Evolutionary conservation across 2,888 invertebrate species (phyloP), one percentile per base, ranked within the genome.

Genomic region (Colostygia pectinataria): DNA sequence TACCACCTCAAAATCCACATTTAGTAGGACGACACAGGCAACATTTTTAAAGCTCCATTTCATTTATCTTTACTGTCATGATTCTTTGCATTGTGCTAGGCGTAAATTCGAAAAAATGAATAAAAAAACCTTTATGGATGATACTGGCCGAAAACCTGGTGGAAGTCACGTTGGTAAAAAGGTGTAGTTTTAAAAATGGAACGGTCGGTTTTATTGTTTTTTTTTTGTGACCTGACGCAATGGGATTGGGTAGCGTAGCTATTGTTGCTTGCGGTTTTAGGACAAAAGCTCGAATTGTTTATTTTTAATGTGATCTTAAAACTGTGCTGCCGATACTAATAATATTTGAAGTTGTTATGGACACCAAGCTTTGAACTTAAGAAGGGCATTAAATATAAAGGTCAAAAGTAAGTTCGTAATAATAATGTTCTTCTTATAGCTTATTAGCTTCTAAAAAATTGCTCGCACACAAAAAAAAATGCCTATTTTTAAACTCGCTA

Each of bases 1-100:
- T 81, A 76, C 74, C 72, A 20, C 20, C 20, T 6, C 20, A 20
- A 20, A 20, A 20, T 20, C 3, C 20, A 20, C 20, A 6, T 20
- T 20, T 78, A 80, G 78, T 79, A 74, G 74, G 74, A 74, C 74
- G 68, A 77, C 73, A 72, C 73, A 66, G 69, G 67, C 64, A 9
- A 62, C 61, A 63, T 76, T 80, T 81, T 81, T 76, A 67, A 59
- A 37, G 42, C 57, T 69, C 70, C 77, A 81, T 80, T 77, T 77
- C 74, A 80, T 85, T 82, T 87, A 84, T 85, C 80, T 65, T 74
- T 33, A 71, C 68, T 74, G 80, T 77, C 85, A 82, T 80, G 81
- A 82, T 83, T 69, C 77, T 72, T 65, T 69, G 79, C 78, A 83
- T 83, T 84, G 87, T 86, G 65, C 74, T 68, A 59, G 64, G 70